A percentile compares a stretch with the other conserved stretches of the same genome.
phyloP scores from a whole-genome alignment of 2,113 vertebrate genomes.

The Neotoma lepida region DNA sequence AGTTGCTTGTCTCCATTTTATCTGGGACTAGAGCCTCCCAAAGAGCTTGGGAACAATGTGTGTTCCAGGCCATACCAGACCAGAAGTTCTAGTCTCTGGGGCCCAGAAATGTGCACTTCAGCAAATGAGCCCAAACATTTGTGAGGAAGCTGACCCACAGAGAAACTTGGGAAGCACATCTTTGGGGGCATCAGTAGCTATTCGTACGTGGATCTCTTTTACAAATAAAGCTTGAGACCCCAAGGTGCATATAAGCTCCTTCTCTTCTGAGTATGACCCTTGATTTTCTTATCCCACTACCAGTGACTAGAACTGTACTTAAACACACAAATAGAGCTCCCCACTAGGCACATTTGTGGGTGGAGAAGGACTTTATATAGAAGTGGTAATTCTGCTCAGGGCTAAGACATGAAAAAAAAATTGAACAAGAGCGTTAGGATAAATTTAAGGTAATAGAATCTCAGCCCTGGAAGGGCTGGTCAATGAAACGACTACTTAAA shows the following conservation, averaged over 20 bases:
- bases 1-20: background rate
- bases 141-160: background rate
- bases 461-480: background rate
- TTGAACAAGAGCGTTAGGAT: background rate
- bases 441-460: background rate
- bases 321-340: background rate
- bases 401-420: conserved; percentile 9
- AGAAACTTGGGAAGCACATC: background rate
- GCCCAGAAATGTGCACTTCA: background rate
- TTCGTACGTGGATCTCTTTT: background rate
- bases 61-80: background rate
- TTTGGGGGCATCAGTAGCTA: background rate
- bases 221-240: background rate
- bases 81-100: background rate
- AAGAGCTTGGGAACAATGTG: background rate
- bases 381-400: background rate
- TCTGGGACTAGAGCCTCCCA: background rate
- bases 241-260: background rate
- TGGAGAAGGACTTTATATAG: background rate
- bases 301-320: background rate
- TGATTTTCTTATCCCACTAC: background rate
- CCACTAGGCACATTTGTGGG: background rate
- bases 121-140: background rate
- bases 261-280: background rate
- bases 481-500: background rate